Base-by-base conservation (phyloP, 2,888 invertebrate genomes). In the Gandaritis pyraliata region DNA sequence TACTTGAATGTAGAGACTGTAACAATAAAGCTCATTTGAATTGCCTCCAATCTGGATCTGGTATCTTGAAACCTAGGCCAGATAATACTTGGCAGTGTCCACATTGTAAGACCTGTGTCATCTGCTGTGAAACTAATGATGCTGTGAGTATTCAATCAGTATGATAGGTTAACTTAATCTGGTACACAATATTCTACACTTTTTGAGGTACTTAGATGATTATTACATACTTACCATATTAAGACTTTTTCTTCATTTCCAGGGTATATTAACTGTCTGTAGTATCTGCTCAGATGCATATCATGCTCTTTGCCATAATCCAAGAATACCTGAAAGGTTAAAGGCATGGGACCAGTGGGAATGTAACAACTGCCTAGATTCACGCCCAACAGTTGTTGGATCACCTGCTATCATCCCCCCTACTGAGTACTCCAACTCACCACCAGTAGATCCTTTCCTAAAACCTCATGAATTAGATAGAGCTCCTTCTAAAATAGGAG, bases 11-110 rank as follows among this genome's bases (percentile, higher is more conserved):
- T 76, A 84, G 95, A 29, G 95, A 96, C 80, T 96, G 96, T 72
- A 95, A 94, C 60, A 95, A 95, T 69, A 94, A 95, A 93, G 96
- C 95, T 50, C 96, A 96, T 82, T 92, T 94, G 15, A 94, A 93
- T 65, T 96, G 96, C 74, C 92, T 96, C 47, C 95, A 95, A 74
- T 93, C 94, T 50, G 95, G 95, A 11, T 94, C 95, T 71, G 94
- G 95, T 72, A 93, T 95, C 81, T 82, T 94, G 48, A 94, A 95
- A 78, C 93, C 94, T 70, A 87, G 93, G 49, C 94, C 94, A 43
- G 94, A 95, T 70, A 94, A 94, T 70, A 94, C 95, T 33, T 98
- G 97, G 97, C 97, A 97, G 75, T 98, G 98, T 81, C 96, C 96
- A 54, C 96, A 96, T 78, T 98, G 98, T 77, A 98, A 97, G 85